phyloP scores from a whole-genome alignment of 2,113 vertebrate genomes.

The Eidolon helvum region DNA sequence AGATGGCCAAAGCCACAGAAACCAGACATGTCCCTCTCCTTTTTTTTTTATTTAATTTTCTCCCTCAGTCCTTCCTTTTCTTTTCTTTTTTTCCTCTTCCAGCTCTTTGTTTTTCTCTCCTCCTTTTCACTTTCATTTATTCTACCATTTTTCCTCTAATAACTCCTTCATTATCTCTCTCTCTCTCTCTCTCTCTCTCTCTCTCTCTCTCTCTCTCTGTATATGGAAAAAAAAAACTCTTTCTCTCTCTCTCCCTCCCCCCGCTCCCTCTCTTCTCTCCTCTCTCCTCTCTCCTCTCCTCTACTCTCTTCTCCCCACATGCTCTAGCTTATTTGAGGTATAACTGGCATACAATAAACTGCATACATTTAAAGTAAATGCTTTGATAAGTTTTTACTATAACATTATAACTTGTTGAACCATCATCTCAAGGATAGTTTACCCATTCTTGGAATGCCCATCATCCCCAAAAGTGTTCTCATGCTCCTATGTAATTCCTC shows the following conservation, averaged over 20 bases:
- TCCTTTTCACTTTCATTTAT: neutral
- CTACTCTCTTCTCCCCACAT: too few relatives aligned
- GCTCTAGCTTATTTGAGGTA: neutral
- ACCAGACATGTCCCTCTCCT: neutral
- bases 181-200: neutral
- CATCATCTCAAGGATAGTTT: neutral
- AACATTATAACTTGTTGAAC: neutral
- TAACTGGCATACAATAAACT: neutral
- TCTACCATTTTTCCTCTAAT: neutral
- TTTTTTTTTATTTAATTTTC: neutral
- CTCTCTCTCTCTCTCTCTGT: neutral
- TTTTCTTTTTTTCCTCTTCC: neutral
- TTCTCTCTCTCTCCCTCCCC: too few relatives aligned
- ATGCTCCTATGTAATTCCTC: neutral
- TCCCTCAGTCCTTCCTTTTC: neutral
- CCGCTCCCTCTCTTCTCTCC: rapidly evolving
- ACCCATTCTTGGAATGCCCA: neutral
- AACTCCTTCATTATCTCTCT: neutral
- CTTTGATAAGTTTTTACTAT: neutral
- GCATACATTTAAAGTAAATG: neutral
- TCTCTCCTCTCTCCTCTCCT: too few relatives aligned
- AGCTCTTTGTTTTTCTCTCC: neutral
- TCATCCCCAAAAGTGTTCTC: neutral
- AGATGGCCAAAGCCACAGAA: neutral
- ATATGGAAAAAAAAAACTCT: too few relatives aligned